Percentiles rank a stretch among this genome's conserved stretches.
Conservation (phyloP, 2,113 vertebrate species). For the Phalacrocorax aristotelis region DNA sequence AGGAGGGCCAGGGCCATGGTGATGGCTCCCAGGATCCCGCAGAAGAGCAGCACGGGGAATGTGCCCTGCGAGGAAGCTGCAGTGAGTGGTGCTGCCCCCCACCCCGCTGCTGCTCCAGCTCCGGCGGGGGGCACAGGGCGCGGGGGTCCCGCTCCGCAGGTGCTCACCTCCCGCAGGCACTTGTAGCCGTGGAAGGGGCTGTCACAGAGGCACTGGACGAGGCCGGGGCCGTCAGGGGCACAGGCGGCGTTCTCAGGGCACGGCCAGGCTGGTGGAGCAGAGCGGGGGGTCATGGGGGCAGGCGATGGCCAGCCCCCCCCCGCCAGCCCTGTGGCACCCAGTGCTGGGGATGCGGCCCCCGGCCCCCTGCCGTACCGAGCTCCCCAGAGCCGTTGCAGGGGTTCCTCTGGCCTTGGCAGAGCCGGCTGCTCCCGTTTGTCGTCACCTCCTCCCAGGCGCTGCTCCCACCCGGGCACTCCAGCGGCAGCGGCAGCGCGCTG, state of each 20-base stretch:
- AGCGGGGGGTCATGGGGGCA: neutral
- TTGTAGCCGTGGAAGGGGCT: slow-evolving; percentile 84
- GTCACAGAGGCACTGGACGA: slow-evolving; percentile 80
- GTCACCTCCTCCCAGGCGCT: slow-evolving; percentile 76
- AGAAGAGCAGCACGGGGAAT: slow-evolving; percentile 79
- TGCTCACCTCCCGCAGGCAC: slow-evolving; percentile 83
- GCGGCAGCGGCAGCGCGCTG: slow-evolving; percentile 76
- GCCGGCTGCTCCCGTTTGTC: neutral
- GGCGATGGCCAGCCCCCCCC: no score
- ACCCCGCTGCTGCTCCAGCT: fast-evolving
- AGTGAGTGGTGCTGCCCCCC: neutral
- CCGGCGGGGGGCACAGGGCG: fast-evolving
- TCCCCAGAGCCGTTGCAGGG: slow-evolving; percentile 79
- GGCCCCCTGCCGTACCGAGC: slow-evolving; percentile 52
- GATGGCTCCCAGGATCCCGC: slow-evolving; percentile 76
- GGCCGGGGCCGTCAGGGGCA: slow-evolving; percentile 81
- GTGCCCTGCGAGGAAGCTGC: slow-evolving; percentile 70
- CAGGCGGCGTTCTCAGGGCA: slow-evolving; percentile 89
- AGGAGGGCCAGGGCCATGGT: slow-evolving; percentile 74
- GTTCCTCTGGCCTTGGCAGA: slow-evolving; percentile 81
- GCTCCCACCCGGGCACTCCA: slow-evolving; percentile 84
- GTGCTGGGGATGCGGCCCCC: fast-evolving
- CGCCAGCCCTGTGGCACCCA: fast-evolving
- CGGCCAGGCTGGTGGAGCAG: slow-evolving; percentile 66
- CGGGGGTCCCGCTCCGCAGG: fast-evolving